A percentile compares a stretch with the other conserved stretches of the same genome.
phyloP scores from a whole-genome alignment of 1,140 invertebrate genomes.

The Drosophila yakuba region DNA sequence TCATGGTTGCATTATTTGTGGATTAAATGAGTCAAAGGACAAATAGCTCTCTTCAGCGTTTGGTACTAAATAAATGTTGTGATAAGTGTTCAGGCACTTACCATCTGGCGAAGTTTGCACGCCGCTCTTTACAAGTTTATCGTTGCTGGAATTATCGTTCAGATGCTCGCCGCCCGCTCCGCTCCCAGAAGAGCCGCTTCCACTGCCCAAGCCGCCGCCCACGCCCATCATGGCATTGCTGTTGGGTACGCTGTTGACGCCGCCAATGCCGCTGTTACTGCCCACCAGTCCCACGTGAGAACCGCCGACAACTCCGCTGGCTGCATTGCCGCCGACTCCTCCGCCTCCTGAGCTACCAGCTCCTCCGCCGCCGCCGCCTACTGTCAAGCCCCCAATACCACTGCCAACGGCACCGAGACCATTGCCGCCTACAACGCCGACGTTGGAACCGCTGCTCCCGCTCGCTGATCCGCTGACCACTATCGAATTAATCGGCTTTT shows the following conservation, averaged over 20 bases:
- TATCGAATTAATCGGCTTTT: conserved; percentile 84
- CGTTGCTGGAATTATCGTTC: conserved; percentile 84
- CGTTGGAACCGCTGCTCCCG: conserved; percentile 49
- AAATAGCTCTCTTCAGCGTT: background rate
- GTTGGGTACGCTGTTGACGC: conserved; percentile 77
- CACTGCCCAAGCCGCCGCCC: conserved; percentile 69
- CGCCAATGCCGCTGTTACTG: conserved; percentile 64
- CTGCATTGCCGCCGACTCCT: conserved; percentile 66
- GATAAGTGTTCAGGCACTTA: conserved; percentile 68
- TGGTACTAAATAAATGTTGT: background rate
- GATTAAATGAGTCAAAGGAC: no score
- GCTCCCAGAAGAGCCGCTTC: conserved; percentile 45
- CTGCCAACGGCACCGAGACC: conserved; percentile 66
- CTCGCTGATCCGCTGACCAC: conserved; percentile 84
- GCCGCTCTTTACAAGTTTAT: conserved; percentile 89
- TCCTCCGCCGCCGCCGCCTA: conserved; percentile 39
- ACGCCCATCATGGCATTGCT: conserved; percentile 76
- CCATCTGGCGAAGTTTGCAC: conserved; percentile 98
- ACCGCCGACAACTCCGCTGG: conserved; percentile 78
- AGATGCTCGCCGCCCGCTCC: conserved; percentile 70
- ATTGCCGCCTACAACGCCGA: conserved; percentile 70
- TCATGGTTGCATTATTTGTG: no score
- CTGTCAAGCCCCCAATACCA: conserved; percentile 79
- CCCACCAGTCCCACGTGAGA: conserved; percentile 73
- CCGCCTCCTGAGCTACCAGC: conserved; percentile 28